Base-by-base conservation (phyloP, 2,113 vertebrate species). In the Oenanthe melanoleuca region DNA sequence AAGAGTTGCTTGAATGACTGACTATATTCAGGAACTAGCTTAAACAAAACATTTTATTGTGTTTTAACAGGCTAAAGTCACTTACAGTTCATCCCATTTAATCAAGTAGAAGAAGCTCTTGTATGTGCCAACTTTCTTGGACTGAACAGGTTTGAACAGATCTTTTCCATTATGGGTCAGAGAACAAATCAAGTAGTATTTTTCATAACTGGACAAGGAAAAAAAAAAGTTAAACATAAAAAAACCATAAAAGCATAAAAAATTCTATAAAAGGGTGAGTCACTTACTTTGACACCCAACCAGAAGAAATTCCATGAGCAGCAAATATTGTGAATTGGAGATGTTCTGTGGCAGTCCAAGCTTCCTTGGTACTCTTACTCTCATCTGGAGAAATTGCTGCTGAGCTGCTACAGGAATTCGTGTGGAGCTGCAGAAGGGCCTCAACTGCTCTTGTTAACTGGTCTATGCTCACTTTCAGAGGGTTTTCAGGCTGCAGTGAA, bases 41-140 rank as follows among this genome's bases (percentile, higher is more conserved):
- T 53, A 71, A 88, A 0, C 3, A 50, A 69, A 87, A 29, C 14
- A 52, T 33, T 74, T 28, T 12, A 71, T 2, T 85, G 80, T 65
- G 25, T 64, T 90, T 86, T 50, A 78, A 56, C 29, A 60, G n/a
- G 26, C 7, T 66, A 1, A 96, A 88, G 57, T 64, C 61, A 99
- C 99, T 99, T 98, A 99, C 99, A 99, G 97, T 95, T 99, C 99
- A 85, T 99, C 99, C 99, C 99, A 99, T 95, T 99, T 99, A 97
- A 99, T 98, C 97, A 99, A 99, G 97, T 99, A 99, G 98, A 99
- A 99, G 97, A 99, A 99, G 97, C 98, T 99, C 97, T 98, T 99
- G 85, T 99, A 99, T 10, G 98, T 99, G 92, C 99, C 99, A 96
- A 99, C 99, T 95, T 98, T 99, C 98, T 99, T 99, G 95, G 99